A percentile compares a stretch with the other conserved stretches of the same genome.
phyloP scores from a whole-genome alignment of 2,113 vertebrate genomes.

The Lynx canadensis region DNA sequence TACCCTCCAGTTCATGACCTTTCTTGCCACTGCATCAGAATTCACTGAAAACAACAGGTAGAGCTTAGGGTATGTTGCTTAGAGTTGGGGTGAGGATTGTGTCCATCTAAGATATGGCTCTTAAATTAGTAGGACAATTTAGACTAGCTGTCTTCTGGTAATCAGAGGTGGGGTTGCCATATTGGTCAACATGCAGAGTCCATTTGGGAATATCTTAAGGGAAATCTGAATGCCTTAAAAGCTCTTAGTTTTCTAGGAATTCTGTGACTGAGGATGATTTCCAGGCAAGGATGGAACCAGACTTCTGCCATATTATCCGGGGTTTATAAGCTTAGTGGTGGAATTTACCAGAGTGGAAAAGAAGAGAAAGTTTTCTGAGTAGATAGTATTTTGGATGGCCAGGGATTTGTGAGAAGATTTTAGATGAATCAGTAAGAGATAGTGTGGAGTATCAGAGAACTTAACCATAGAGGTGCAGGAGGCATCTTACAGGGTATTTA shows the following conservation, averaged over 20 bases:
- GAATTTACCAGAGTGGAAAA: neutral
- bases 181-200: neutral
- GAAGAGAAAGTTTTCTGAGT: conserved; percentile 21
- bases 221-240: neutral
- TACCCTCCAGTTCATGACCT: neutral
- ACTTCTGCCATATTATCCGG: neutral
- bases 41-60: neutral
- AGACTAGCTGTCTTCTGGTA: neutral
- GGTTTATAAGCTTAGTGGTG: neutral
- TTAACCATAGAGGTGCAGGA: neutral
- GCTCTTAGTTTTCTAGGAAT: neutral
- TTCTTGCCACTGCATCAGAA: neutral
- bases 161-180: neutral
- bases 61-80: neutral
- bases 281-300: neutral
- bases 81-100: neutral
- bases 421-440: neutral
- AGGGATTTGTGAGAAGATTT: neutral
- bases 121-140: neutral
- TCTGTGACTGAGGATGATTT: neutral
- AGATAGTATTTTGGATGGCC: neutral
- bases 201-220: neutral
- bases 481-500: neutral
- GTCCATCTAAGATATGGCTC: neutral
- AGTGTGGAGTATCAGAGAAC: neutral